Evolutionary conservation across 2,113 vertebrate genomes (phyloP), one percentile per base, ranked within the genome.

Genomic region (Peromyscus maniculatus): DNA sequence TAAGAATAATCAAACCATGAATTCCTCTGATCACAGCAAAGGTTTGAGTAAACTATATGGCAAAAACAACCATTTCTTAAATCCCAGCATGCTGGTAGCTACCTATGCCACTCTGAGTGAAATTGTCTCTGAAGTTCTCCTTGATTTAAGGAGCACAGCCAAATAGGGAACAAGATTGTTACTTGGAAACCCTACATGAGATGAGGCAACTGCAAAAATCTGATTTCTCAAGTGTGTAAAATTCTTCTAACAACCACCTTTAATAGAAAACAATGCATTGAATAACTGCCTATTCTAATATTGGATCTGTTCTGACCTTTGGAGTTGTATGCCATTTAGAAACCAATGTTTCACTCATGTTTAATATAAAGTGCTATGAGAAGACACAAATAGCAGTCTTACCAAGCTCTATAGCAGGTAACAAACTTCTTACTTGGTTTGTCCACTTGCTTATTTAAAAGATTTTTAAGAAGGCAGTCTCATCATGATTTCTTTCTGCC

Each of bases 131-230:
- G 77, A 84, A 55, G 71, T 12, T 89, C 57, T 94, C 67, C 86
- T 83, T 75, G 77, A 97, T 89, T 89, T 95, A 71, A 71, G 12
- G 16, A 83, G 43, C 77, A 91, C 26, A 75, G 66, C 36, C 26
- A 94, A 93, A 72, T 7, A 92, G 59, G 80, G 87, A 94, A 89
- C 16, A 94, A 64, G 69, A 96, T 91, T 95, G 46, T 31, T 91
- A 92, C 39, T 97, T 64, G 62, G 28, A 43, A 89, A 46, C 5
- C 33, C 39, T 39, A 43, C 19, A 36, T 79, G 31, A 88, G 43
- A 92, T 46, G 33, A 88, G 16, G 7, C 46, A 93, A 91, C 39
- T 86, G 39, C 46, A 86, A 86, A 91, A 49, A 89, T 62, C 82
- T 89, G 71, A 96, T 79, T 93, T 93, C 88, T 91, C 77, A 69